phyloP scores from a whole-genome alignment of 2,113 vertebrate genomes.

The Plotosus lineatus region DNA sequence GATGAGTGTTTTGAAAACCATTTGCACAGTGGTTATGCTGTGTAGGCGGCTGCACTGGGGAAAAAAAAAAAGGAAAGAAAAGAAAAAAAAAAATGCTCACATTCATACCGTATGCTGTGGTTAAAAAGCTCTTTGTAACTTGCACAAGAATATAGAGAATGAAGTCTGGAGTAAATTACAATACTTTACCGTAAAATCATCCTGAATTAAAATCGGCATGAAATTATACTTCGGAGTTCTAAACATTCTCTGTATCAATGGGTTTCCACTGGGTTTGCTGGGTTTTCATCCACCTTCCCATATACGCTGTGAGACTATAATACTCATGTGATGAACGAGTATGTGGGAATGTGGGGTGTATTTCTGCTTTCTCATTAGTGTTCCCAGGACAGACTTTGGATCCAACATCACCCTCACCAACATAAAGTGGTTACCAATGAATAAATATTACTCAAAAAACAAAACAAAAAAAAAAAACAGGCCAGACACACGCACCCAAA shows the following conservation, averaged over 20 bases:
- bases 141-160: background rate
- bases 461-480: background rate
- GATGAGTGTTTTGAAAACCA: conserved; percentile 45
- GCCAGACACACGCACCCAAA: background rate
- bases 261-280: background rate
- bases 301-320: background rate
- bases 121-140: conserved; percentile 22
- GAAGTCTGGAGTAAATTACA: background rate
- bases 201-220: background rate
- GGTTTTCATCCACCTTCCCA: background rate
- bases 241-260: background rate
- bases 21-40: conserved; percentile 34
- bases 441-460: background rate
- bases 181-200: conserved; percentile 8
- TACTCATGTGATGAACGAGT: background rate
- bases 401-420: background rate
- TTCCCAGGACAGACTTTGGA: background rate
- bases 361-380: background rate
- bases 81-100: conserved; percentile 2
- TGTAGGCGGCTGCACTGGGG: conserved; percentile 2
- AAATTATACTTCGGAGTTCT: background rate
- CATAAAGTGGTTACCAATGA: background rate
- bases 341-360: background rate
- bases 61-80: background rate
- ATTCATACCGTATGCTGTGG: conserved; percentile 34